Percentiles rank a stretch among this genome's conserved stretches.
Evolutionary conservation across 2,113 vertebrate species (phyloP).

Genomic region (Epinephelus cyanopodus): DNA sequence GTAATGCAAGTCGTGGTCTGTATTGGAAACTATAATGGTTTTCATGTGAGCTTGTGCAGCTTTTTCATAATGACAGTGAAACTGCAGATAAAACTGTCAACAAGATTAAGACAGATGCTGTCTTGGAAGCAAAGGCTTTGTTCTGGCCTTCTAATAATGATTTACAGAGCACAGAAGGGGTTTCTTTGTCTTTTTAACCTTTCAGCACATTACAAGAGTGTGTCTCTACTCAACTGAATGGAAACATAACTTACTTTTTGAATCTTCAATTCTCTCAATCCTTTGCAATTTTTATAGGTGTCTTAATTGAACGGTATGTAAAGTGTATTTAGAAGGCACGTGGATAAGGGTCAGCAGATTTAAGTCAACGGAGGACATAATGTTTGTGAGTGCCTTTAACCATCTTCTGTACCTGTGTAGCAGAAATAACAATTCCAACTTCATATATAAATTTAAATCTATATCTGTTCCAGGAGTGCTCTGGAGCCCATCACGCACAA

Average conservation of each 20-base stretch:
- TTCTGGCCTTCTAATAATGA: neutral
- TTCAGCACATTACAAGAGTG: neutral
- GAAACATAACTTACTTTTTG: neutral
- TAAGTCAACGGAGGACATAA: slow-evolving; percentile 7
- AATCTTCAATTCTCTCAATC: neutral
- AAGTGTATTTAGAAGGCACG: neutral
- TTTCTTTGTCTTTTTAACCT: slow-evolving; percentile 35
- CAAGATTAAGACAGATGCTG: slow-evolving; percentile 12
- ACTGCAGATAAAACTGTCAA: slow-evolving; percentile 9
- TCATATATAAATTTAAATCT: neutral
- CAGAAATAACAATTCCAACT: neutral
- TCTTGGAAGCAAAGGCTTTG: slow-evolving; percentile 23
- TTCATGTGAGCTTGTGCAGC: slow-evolving; percentile 12
- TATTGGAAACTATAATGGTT: slow-evolving; percentile 23
- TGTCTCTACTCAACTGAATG: neutral
- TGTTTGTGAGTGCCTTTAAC: neutral
- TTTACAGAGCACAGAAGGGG: slow-evolving; percentile 4
- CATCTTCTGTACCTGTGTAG: neutral
- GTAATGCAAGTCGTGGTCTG: slow-evolving; percentile 23
- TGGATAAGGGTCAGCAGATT: slow-evolving; percentile 7
- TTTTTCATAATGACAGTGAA: slow-evolving; percentile 8
- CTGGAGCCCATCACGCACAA: neutral
- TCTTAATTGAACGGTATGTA: neutral
- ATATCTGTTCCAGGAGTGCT: neutral
- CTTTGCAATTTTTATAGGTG: neutral